Base-by-base conservation (phyloP, 2,113 vertebrate species). In the Patagioenas fasciata region DNA sequence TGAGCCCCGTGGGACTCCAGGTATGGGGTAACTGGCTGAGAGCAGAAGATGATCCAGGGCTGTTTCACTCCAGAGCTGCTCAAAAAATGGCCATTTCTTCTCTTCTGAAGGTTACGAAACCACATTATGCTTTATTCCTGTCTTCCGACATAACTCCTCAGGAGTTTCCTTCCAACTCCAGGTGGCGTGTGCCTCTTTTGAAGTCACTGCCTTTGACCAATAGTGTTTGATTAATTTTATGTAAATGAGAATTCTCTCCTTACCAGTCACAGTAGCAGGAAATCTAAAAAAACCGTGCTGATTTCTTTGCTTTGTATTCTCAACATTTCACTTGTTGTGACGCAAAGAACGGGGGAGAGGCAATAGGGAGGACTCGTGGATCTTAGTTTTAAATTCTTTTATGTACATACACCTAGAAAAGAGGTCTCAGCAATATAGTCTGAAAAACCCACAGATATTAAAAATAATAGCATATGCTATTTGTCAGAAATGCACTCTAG, bases 151-250 rank as follows among this genome's bases (percentile, higher is more conserved):
- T 77, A 58, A 80, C 66, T 95, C 20, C 62, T 85, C 28, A 80
- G 88, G 67, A 83, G 54, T 73, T 94, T 72, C 50, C 20, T 88
- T 94, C 67, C 53, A 92, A 65, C 13, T 95, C 58, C 85, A 70
- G 54, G 77, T 87, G 73, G 38, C 48, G 10, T 56, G 28, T 74
- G 86, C 66, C 16, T 75, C 66, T 85, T 94, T 91, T 82, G 74
- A 94, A 95, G 62, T 82, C 57, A 25, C 54, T 85, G 70, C 54
- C 44, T 94, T 97, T 95, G 88, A 77, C 95, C 85, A 44, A 15
- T 72, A 79, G 29, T 40, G 66, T 96, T 97, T 93, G 90, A 85
- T 89, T 89, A 91, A 51, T 29, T 91, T 82, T 65, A 77, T 85
- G 81, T 88, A 91, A 85, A 93, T 90, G 40, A 92, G 58, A 58